Evolutionary conservation across 2,888 invertebrate genomes (phyloP).

Genomic region (Macrosoma leucophasiata): DNA sequence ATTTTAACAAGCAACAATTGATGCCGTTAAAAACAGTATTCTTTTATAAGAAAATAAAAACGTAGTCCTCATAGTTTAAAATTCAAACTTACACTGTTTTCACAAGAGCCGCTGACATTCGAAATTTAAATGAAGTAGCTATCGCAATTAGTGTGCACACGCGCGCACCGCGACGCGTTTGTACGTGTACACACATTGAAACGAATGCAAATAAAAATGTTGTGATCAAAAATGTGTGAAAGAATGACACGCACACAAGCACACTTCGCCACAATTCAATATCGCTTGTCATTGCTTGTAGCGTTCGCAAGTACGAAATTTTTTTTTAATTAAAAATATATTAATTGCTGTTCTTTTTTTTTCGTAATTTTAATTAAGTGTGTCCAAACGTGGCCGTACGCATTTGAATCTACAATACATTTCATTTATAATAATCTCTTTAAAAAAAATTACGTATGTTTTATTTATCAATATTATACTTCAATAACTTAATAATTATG

Average conservation of each 20-base stretch:
- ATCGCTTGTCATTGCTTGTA: slow-evolving; percentile 66
- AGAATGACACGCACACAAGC: slow-evolving; percentile 57
- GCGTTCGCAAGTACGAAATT: slow-evolving; percentile 53
- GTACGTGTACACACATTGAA: slow-evolving; percentile 40
- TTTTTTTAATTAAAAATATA: too few species aligned
- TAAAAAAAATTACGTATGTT: too few species aligned
- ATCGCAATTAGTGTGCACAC: slow-evolving; percentile 64
- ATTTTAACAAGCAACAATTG: too few species aligned
- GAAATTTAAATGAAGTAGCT: slow-evolving; percentile 76
- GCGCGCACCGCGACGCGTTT: slow-evolving; percentile 36
- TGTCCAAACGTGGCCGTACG: too few species aligned
- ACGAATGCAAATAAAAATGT: slow-evolving; percentile 63
- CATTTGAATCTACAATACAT: too few species aligned
- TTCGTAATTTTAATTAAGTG: too few species aligned
- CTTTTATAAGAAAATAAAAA: too few species aligned
- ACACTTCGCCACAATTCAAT: slow-evolving; percentile 61
- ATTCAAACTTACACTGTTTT: slow-evolving; percentile 44
- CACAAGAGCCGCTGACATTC: slow-evolving; percentile 53
- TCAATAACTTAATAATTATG: too few species aligned
- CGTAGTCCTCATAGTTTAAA: slow-evolving; percentile 26
- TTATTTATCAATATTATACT: too few species aligned
- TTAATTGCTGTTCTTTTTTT: too few species aligned
- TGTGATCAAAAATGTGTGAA: slow-evolving; percentile 71
- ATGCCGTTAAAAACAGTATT: too few species aligned
- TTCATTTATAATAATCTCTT: too few species aligned